phyloP scores from a whole-genome alignment of 2,797 vertebrate species.

The Scleropages formosus region DNA sequence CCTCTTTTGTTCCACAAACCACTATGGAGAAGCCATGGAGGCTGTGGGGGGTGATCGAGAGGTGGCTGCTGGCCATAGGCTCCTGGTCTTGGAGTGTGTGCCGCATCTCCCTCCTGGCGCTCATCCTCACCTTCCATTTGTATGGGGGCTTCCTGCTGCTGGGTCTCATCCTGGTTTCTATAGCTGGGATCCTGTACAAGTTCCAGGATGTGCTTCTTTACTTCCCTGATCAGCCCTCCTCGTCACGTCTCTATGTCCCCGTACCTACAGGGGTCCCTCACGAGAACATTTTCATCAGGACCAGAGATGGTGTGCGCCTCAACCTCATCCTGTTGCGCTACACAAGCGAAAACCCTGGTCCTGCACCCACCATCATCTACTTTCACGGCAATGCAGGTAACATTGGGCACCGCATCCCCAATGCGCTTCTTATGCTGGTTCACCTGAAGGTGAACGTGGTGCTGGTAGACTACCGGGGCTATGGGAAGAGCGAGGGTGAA shows the following conservation, averaged over 20 bases:
- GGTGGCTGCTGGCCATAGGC: slow-evolving; percentile 80
- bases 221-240: slow-evolving; percentile 96
- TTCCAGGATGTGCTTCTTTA: slow-evolving; percentile 97
- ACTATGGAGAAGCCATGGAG: slow-evolving; percentile 96
- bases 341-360: slow-evolving; percentile 80
- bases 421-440: slow-evolving; percentile 96
- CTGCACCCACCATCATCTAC: slow-evolving; percentile 92
- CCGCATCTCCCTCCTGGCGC: slow-evolving; percentile 89
- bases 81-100: slow-evolving; percentile 96
- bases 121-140: slow-evolving; percentile 96
- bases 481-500: slow-evolving; percentile 95
- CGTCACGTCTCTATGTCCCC: slow-evolving; percentile 94
- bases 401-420: slow-evolving; percentile 92
- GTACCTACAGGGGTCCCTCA: slow-evolving; percentile 95
- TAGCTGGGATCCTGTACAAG: slow-evolving; percentile 93
- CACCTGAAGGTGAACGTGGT: slow-evolving; percentile 94
- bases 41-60: slow-evolving; percentile 85
- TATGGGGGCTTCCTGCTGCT: slow-evolving; percentile 88
- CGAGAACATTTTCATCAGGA: slow-evolving; percentile 91
- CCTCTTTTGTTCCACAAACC: slow-evolving; percentile 7
- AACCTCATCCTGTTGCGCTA: slow-evolving; percentile 93
- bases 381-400: slow-evolving; percentile 98
- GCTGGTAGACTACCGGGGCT: slow-evolving; percentile 94
- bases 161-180: slow-evolving; percentile 86
- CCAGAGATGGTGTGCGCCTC: slow-evolving; percentile 92